phyloP scores from a whole-genome alignment of 2,113 vertebrate species.

The Carollia perspicillata region DNA sequence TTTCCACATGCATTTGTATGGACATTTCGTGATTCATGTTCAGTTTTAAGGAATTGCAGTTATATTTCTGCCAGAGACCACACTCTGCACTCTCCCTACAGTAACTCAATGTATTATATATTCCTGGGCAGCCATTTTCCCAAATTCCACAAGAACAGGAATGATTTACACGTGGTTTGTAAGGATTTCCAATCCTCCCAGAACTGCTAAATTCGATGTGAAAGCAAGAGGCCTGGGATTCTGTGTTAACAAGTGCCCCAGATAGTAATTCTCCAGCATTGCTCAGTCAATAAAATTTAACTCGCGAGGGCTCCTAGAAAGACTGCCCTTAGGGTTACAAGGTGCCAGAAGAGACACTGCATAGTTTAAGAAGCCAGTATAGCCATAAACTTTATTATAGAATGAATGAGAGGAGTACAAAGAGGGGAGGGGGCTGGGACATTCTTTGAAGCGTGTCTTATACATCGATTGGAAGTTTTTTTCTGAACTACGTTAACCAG shows the following conservation, averaged over 20 bases:
- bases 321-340: background rate
- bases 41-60: background rate
- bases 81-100: background rate
- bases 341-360: background rate
- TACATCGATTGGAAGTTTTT: background rate
- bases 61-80: background rate
- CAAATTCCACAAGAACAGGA: background rate
- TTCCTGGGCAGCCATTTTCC: background rate
- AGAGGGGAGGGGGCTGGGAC: background rate
- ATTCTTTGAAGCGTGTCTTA: background rate
- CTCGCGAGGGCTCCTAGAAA: background rate
- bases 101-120: background rate
- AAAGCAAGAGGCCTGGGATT: background rate
- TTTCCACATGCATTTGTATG: background rate
- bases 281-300: background rate
- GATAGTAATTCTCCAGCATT: background rate
- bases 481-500: background rate
- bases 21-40: background rate
- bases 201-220: background rate
- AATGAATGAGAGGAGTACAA: background rate
- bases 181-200: background rate
- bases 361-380: background rate
- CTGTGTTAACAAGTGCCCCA: background rate
- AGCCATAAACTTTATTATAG: background rate
- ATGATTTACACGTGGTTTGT: background rate